A percentile compares a stretch with the other conserved stretches of the same genome.
Evolutionary conservation across 2,797 vertebrate species (phyloP).

Genomic region (Phrynocephalus vlangalii): DNA sequence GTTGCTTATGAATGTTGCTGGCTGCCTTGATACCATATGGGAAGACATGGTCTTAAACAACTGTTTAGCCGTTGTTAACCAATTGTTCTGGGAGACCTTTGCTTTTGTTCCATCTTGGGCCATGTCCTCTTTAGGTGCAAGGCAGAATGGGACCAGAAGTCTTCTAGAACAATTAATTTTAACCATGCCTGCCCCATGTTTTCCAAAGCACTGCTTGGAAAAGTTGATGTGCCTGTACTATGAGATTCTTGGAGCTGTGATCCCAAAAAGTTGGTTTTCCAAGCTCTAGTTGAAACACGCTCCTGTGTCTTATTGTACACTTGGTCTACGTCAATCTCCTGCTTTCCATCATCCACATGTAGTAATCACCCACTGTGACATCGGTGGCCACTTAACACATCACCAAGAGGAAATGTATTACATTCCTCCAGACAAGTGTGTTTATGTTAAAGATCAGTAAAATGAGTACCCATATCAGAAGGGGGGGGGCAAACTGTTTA

Average conservation of each 20-base stretch:
- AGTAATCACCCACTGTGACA: neutral
- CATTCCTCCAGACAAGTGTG: neutral
- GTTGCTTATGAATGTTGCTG: conserved; percentile 7
- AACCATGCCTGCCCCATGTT: neutral
- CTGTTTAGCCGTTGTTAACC: neutral
- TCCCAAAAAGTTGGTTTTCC: neutral
- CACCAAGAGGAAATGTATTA: neutral
- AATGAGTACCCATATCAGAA: no score
- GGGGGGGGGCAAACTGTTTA: no score
- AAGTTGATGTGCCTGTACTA: no score
- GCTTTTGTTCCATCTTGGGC: neutral
- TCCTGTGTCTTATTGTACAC: neutral
- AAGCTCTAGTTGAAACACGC: neutral
- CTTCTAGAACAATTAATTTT: neutral
- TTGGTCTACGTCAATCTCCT: neutral
- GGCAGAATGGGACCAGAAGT: neutral
- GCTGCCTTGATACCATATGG: conserved; percentile 27
- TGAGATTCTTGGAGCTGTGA: no score
- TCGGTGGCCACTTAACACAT: neutral
- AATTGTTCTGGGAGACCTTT: neutral
- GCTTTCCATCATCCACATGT: neutral
- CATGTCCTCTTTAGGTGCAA: neutral
- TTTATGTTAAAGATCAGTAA: neutral
- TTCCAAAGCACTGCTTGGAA: no score
- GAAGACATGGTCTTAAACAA: neutral